A percentile compares a stretch with the other conserved stretches of the same genome.
These are phyloP conservation scores for Metallyticus violacea DNA, from an alignment of 2,888 invertebrate species.

Conservation along the genomic window DNA sequence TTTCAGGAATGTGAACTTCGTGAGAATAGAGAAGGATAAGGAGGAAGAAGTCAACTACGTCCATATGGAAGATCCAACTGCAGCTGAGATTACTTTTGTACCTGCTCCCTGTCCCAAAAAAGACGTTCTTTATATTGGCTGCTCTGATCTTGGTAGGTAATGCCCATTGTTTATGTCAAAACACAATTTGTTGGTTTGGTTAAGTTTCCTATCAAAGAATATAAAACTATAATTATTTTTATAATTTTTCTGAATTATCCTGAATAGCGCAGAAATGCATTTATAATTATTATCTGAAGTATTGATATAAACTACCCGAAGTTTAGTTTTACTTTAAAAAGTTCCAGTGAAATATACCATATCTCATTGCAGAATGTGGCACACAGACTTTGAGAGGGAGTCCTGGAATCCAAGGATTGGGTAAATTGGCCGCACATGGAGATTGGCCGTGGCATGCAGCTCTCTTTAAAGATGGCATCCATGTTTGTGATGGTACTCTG, in stretches of 20 bases:
- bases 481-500: slow-evolving; percentile 85
- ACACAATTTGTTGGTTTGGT: no score
- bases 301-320: no score
- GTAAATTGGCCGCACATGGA: slow-evolving; percentile 73
- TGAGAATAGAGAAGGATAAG: slow-evolving; percentile 62
- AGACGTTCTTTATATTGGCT: slow-evolving; percentile 76
- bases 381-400: slow-evolving; percentile 49
- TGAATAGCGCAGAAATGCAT: no score
- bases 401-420: slow-evolving; percentile 55
- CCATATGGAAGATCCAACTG: slow-evolving; percentile 76
- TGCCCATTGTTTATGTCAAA: no score
- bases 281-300: no score
- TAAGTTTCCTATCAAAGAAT: no score
- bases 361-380: slow-evolving; percentile 61
- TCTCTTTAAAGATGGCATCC: slow-evolving; percentile 76
- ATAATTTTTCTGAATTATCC: neutral
- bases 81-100: slow-evolving; percentile 77
- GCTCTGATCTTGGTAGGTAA: slow-evolving; percentile 71
- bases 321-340: no score
- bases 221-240: neutral
- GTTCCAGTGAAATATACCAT: no score
- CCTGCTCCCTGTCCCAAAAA: slow-evolving; percentile 71
- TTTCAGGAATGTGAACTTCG: slow-evolving; percentile 63
- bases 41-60: slow-evolving; percentile 66
- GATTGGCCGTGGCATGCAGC: slow-evolving; percentile 94